Evolutionary conservation across 2,888 invertebrate genomes (phyloP), one percentile per base, ranked within the genome.

Genomic region (Phyto melanocephala): DNA sequence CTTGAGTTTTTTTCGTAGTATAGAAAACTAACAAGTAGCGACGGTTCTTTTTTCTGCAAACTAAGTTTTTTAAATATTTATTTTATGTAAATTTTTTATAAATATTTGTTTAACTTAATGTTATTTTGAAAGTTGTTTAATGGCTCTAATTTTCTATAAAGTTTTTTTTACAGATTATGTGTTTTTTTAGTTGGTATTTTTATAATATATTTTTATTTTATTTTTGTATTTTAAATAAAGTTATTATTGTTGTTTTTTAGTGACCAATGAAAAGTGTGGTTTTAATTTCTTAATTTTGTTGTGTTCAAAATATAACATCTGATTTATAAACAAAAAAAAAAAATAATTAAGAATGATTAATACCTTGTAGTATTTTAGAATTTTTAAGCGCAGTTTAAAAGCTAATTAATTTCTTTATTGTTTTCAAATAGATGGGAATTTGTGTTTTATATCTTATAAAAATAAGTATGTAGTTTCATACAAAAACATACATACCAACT

Each of bases 91-190:
- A 0, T n/a, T 2, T n/a, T 24, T 13, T 2, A 22, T 54, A 7
- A 13, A 8, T 47, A 33, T 47, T 58, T 35, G 13, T 33, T 45
- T 8, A 40, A 20, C 85, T 82, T 86, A 85, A 87, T 88, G 88
- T 87, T 86, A 24, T 20, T 40, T 60, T 68, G n/a, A n/a, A n/a
- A n/a, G 22, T 40, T 74, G 60, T 71, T 52, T 15, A 17, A 7
- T 33, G n/a, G 10, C 7, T 42, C 15, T 42, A 15, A 11, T 40
- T 40, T 8, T 20, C 56, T 65, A 11, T n/a, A n/a, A 1, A 67
- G 47, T 65, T 85, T 80, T 84, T 86, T 81, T 83, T 63, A 60
- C 84, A 86, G 86, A 88, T 87, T 88, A 88, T 88, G 87, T 68
- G 75, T 76, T 81, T 84, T 81, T 78, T 81, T 84, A 42, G 63